These are phyloP conservation scores for Brachionus calyciflorus DNA, from an alignment of 1,140 invertebrate genomes.

Conservation along the genomic window DNA sequence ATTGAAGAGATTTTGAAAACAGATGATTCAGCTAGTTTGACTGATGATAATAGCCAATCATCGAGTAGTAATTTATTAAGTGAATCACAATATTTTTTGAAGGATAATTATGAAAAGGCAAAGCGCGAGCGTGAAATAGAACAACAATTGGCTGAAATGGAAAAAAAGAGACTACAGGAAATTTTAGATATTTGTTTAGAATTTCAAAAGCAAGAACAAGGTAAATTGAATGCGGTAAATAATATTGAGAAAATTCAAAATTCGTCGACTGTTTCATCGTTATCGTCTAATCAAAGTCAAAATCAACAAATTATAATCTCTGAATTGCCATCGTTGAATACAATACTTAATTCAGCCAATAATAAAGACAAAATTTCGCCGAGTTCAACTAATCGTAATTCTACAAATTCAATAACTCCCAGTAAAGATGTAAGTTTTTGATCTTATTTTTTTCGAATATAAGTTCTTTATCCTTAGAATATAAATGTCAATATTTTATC, in stretches of 20 bases:
- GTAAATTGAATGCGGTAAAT: not conserved
- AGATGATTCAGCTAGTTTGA: not conserved
- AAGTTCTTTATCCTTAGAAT: too few relatives aligned
- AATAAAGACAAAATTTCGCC: too few relatives aligned
- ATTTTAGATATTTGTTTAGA: constrained; percentile 42
- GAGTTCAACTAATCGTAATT: too few relatives aligned
- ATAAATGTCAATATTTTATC: too few relatives aligned
- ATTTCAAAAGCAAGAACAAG: constrained; percentile 35
- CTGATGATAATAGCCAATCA: not conserved
- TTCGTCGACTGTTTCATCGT: too few relatives aligned
- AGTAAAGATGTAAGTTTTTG: too few relatives aligned
- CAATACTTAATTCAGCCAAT: too few relatives aligned
- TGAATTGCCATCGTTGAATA: too few relatives aligned
- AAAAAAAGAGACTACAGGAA: constrained; percentile 44
- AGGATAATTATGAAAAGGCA: constrained; percentile 19
- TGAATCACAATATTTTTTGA: not conserved
- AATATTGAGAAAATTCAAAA: not conserved
- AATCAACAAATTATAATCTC: too few relatives aligned
- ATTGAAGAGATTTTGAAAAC: not conserved
- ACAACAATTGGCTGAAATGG: constrained; percentile 37
- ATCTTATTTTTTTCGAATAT: too few relatives aligned
- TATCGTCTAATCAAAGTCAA: too few relatives aligned
- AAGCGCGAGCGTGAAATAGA: constrained; percentile 29
- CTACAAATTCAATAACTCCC: too few relatives aligned
- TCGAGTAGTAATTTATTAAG: constrained; percentile 5